These are phyloP conservation scores for Odontocolon sp. DNA, from an alignment of 2,888 invertebrate genomes.

Conservation along the genomic window DNA sequence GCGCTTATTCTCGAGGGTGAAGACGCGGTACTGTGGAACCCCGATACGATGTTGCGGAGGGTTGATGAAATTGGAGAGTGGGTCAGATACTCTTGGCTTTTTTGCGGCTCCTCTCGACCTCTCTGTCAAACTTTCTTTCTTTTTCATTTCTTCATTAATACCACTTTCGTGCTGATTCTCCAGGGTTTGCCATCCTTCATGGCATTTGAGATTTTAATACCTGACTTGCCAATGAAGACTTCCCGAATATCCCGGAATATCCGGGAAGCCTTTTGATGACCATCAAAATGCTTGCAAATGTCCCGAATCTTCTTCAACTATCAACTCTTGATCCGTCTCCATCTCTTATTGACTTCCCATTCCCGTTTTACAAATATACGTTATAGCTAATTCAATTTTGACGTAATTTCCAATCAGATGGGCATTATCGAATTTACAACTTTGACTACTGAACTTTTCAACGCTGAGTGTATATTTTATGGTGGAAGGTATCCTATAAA, in stretches of 20 bases:
- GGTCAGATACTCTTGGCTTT: conserved; percentile 63
- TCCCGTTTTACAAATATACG: not conserved
- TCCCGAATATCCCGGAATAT: not conserved
- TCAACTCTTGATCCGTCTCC: too few relatives aligned
- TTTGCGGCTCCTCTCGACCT: conserved; percentile 17
- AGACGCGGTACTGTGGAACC: conserved; percentile 39
- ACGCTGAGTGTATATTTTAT: too few relatives aligned
- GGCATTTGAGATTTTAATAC: conserved; percentile 45
- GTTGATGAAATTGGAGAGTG: conserved; percentile 73
- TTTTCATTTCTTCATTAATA: conserved; percentile 57
- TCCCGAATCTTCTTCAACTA: not conserved
- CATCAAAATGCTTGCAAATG: not conserved
- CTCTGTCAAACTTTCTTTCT: conserved; percentile 3
- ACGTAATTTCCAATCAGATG: not conserved
- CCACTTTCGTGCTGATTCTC: conserved; percentile 33
- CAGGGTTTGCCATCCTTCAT: conserved; percentile 19
- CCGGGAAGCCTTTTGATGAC: too few relatives aligned
- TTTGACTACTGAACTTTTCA: conserved; percentile 4
- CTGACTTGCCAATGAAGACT: conserved; percentile 24
- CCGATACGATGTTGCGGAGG: conserved; percentile 48
- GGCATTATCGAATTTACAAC: conserved; percentile 13
- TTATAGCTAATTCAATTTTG: not conserved
- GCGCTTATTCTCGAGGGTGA: conserved; percentile 76
- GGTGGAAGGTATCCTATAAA: too few relatives aligned
- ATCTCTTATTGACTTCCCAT: not conserved